Base-by-base conservation (phyloP, 2,113 vertebrate genomes). In the Odocoileus hemionus region DNA sequence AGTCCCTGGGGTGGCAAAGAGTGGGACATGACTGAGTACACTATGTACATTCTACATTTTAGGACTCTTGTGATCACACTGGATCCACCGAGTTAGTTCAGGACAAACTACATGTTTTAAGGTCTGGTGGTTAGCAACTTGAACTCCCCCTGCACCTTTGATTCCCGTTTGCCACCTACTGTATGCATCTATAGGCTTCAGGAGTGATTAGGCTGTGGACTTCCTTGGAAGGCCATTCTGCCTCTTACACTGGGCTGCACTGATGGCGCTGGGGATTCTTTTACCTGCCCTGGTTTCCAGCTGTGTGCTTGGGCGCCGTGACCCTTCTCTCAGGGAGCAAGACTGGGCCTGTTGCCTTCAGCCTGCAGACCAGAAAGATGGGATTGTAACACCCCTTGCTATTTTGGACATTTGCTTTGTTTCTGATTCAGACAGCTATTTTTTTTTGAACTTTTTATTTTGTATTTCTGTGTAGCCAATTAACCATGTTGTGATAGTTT, bases 401-500 rank as follows among this genome's bases (percentile, higher is more conserved):
- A 1, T 39, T 36, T 45, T 4, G 67, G 45, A 28, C 23, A 85
- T 61, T 61, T 57, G 10, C 4, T 78, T 28, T 19, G 14, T 50
- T 45, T 88, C 28, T 84, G 8, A 84, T 76, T 88, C 67, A 61
- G 43, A 76, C 17, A 74, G 67, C 10, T 6, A 1, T 6, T 23
- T 70, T 39, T 61, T 70, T 70, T 70, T 64, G 1, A 70, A 70
- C n/a, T 39, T 70, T 70, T 70, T 23, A 36, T 39, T 70, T 70
- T 70, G 64, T 70, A 70, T 36, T 70, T 19, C 0, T 0, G 11
- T 70, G n/a, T 70, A 70, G 19, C 19, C 0, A 0, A 39, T 12
- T 39, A 39, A 23, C n/a, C 21, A 23, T 39, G n/a, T 36, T 36
- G 67, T 70, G n/a, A 36, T 70, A 70, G 67, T 70, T 70, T 70